Base-by-base conservation (phyloP, 2,797 vertebrate genomes). In the Cryptoprocta ferox region DNA sequence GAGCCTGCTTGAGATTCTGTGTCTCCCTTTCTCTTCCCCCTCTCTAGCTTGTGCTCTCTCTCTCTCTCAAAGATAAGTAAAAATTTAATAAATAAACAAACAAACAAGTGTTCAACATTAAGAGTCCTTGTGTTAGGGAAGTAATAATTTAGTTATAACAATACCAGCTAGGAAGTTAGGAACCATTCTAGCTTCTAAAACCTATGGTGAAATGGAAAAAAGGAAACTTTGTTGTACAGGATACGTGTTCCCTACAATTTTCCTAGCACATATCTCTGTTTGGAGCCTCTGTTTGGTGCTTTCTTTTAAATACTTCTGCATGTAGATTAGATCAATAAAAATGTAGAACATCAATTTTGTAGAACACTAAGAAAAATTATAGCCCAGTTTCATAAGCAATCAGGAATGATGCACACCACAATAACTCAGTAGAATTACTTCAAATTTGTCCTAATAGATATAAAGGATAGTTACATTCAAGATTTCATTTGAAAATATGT, bases 341-440 rank as follows among this genome's bases (percentile, higher is more conserved):
- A 81, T 81, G 42, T 56, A 75, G 66, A 75, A 65, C 50, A 45
- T 70, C 75, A 73, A 63, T 32, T 95, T 92, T 85, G 39, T 83
- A 91, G 63, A 66, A 70, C 32, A 79, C 56, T 75, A 92, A 94
- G 76, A 45, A 92, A 90, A 96, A 89, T 75, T 87, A 53, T 81
- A 88, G 42, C 80, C 16, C 26, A 19, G 15, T 53, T 92, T 75
- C 16, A 61, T 9, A 53, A 84, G 35, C 63, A 68, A 56, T 80
- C 30, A 79, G 68, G 35, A 94, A 76, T 71, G 24, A 81, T 59
- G 81, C 5, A 85, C 30, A 71, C 45, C 24, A 15, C 39, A 75
- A 3, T 81, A 87, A 78, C 48, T 87, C n/a, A 53, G 15, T 35
- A 85, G 95, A 82, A 79, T 76, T 78, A 76, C 91, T 63, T 73